Percentiles rank a stretch among this genome's conserved stretches.
These are phyloP conservation scores for Ictalurus furcatus DNA, from an alignment of 2,113 vertebrate genomes.

Conservation along the genomic window DNA sequence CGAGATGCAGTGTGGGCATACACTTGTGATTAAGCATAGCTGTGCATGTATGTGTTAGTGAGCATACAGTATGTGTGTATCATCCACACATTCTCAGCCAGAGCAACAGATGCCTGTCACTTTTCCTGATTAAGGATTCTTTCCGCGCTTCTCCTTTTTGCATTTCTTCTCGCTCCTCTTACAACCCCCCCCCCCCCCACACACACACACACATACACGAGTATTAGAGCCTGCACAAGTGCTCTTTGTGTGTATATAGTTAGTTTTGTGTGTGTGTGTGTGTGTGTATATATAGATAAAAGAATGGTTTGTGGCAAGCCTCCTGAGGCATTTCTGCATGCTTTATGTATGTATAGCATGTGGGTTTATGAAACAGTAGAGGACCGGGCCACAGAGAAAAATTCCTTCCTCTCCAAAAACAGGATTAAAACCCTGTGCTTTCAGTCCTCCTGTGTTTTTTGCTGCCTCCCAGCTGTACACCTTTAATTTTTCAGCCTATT, in stretches of 20 bases:
- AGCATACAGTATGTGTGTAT: conserved; percentile 36
- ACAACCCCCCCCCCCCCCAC: too few relatives aligned
- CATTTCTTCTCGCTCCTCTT: conserved; percentile 6
- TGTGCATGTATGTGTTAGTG: conserved; percentile 26
- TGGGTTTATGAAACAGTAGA: conserved; percentile 60
- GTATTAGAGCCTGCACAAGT: not conserved
- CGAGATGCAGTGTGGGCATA: conserved; percentile 11
- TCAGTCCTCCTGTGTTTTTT: not conserved
- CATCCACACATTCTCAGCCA: conserved; percentile 52
- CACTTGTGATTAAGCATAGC: not conserved
- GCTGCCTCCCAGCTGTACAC: conserved; percentile 38
- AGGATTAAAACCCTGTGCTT: conserved; percentile 46
- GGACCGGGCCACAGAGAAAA: conserved; percentile 40
- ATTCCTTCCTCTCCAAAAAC: conserved; percentile 57
- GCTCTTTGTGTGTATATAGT: not conserved
- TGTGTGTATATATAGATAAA: not conserved
- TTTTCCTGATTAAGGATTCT: conserved; percentile 29
- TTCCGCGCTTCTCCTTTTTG: not conserved
- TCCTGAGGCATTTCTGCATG: conserved; percentile 47
- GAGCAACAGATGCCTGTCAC: conserved; percentile 68
- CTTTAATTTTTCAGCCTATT: conserved; percentile 31
- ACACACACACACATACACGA: not conserved
- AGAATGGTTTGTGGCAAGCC: conserved; percentile 39
- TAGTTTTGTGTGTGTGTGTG: not conserved
- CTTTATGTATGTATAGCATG: conserved; percentile 62